Conservation (phyloP, 2,888 invertebrate species). For the Calliopum simillimum region DNA sequence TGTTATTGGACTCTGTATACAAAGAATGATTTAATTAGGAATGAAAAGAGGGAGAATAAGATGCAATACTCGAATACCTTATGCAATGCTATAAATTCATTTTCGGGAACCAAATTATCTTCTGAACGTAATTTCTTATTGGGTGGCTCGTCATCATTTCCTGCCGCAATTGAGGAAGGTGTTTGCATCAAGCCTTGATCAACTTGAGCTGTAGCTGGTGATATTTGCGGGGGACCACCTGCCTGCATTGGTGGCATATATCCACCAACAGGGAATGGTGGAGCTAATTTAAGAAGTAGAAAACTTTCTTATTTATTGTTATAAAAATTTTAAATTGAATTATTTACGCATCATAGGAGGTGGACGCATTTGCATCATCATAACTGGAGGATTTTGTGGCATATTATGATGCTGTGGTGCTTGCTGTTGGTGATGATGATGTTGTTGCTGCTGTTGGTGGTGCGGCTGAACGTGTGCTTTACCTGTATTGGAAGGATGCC, state of each 20-base stretch:
- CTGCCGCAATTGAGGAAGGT: slow-evolving; percentile 59
- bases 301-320: background rate
- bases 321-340: background rate
- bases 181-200: slow-evolving; percentile 69
- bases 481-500: slow-evolving; percentile 46
- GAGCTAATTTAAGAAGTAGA: slow-evolving; percentile 56
- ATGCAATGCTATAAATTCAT: slow-evolving; percentile 79
- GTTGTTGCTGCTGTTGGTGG: slow-evolving; percentile 51
- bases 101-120: slow-evolving; percentile 92
- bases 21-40: slow-evolving; percentile 2
- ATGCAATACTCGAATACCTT: slow-evolving; percentile 66
- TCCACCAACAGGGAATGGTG: slow-evolving; percentile 67
- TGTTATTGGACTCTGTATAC: slow-evolving; percentile 77
- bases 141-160: slow-evolving; percentile 83
- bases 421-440: slow-evolving; percentile 46
- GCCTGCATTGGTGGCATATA: slow-evolving; percentile 66
- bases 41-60: background rate
- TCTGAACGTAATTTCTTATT: slow-evolving; percentile 91
- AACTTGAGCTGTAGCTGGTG: slow-evolving; percentile 69
- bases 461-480: slow-evolving; percentile 53
- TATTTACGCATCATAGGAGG: slow-evolving; percentile 67
- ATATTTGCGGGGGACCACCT: slow-evolving; percentile 57
- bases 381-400: slow-evolving; percentile 62
- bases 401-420: slow-evolving; percentile 53
- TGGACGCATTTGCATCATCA: slow-evolving; percentile 67